Percentiles rank a stretch among this genome's conserved stretches.
phyloP scores from a whole-genome alignment of 2,797 vertebrate species.

The Notoglanidium macrostoma region DNA sequence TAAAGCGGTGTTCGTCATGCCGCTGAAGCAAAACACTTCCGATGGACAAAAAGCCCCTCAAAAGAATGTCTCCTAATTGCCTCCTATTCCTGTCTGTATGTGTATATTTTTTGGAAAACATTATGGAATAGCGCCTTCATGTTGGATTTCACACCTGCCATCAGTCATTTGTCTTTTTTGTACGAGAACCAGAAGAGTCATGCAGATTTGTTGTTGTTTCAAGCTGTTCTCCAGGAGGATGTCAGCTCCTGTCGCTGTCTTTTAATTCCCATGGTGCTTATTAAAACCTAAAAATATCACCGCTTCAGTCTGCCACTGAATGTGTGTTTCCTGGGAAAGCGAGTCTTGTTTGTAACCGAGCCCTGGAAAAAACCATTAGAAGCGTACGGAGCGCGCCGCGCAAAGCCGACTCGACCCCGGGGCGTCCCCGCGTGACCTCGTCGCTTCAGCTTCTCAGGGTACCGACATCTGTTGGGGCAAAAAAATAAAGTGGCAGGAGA shows the following conservation, averaged over 20 bases:
- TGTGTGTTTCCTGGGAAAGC: background rate
- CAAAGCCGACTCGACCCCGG: background rate
- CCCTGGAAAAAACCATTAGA: conserved; percentile 16
- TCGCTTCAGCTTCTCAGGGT: background rate
- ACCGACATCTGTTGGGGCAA: conserved; percentile 15
- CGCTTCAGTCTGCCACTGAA: background rate
- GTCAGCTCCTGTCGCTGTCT: background rate
- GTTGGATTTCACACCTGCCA: too few relatives aligned
- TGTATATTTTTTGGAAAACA: background rate
- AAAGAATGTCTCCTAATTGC: background rate
- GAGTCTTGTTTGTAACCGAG: background rate
- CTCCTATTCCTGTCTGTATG: background rate
- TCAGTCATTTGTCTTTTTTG: background rate
- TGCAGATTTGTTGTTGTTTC: background rate
- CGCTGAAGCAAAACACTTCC: background rate
- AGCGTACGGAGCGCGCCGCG: background rate
- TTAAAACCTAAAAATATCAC: conserved; percentile 36
- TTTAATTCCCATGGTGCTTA: conserved; percentile 6
- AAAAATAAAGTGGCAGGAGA: background rate
- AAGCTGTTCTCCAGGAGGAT: background rate
- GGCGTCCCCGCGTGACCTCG: background rate
- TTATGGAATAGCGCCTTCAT: background rate
- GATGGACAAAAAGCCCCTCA: background rate
- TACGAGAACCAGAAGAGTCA: background rate
- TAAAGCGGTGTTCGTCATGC: background rate